These are phyloP conservation scores for Poecile atricapillus DNA, from an alignment of 2,113 vertebrate species.

Conservation along the genomic window DNA sequence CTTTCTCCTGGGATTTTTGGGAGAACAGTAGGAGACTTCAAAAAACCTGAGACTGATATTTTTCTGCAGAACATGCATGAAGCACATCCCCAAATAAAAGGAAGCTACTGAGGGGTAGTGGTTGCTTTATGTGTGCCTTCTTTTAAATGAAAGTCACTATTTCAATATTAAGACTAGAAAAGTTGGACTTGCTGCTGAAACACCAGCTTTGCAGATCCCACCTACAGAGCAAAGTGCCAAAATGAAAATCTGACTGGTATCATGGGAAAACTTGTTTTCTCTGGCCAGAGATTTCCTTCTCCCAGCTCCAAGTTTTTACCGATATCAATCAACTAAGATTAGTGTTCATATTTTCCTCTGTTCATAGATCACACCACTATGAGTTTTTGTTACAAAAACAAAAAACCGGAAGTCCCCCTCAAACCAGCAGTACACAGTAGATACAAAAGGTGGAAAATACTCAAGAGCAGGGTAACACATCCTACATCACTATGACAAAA, in stretches of 20 bases:
- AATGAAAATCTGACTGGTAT: neutral
- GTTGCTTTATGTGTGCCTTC: neutral
- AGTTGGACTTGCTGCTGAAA: neutral
- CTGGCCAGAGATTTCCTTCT: neutral
- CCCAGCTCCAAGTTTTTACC: neutral
- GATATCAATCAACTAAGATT: neutral
- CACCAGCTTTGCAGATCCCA: neutral
- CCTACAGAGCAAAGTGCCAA: neutral
- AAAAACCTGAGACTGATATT: neutral
- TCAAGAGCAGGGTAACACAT: neutral
- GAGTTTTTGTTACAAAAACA: neutral
- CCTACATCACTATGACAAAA: neutral
- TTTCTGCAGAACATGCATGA: neutral
- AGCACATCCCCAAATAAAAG: neutral
- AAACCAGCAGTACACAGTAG: neutral
- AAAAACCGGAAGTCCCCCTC: neutral
- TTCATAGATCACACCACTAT: neutral
- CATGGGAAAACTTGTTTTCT: neutral
- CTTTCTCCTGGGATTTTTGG: neutral
- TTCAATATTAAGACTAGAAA: neutral
- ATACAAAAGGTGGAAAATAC: neutral
- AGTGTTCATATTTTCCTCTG: neutral
- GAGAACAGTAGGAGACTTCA: neutral
- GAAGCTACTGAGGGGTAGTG: neutral
- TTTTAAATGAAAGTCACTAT: neutral